These are phyloP conservation scores for Phyllotreta striolata DNA, from an alignment of 2,888 invertebrate genomes.

Conservation along the genomic window DNA sequence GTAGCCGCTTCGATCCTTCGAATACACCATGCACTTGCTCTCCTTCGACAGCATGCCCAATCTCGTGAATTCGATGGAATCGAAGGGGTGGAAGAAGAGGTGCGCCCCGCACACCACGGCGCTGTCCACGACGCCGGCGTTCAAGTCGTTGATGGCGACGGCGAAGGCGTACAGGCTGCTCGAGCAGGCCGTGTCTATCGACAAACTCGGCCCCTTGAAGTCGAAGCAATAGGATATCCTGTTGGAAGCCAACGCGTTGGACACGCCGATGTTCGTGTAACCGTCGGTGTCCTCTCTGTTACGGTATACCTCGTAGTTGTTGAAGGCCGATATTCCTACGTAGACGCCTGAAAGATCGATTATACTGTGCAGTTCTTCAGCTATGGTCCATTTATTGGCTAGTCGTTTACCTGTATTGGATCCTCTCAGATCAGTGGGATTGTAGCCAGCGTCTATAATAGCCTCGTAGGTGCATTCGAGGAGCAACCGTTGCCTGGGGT, in stretches of 20 bases:
- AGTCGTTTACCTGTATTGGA: slow-evolving; percentile 43
- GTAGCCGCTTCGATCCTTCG: slow-evolving; percentile 43
- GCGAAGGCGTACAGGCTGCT: slow-evolving; percentile 44
- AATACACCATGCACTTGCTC: slow-evolving; percentile 38
- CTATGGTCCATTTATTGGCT: background rate
- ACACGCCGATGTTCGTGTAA: slow-evolving; percentile 39
- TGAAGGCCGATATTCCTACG: slow-evolving; percentile 32
- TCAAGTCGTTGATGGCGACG: slow-evolving; percentile 44
- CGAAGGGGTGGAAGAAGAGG: slow-evolving; percentile 43
- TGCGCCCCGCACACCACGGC: slow-evolving; percentile 44
- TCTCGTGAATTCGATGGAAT: slow-evolving; percentile 42
- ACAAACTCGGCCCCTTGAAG: slow-evolving; percentile 48
- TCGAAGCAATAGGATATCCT: slow-evolving; percentile 48
- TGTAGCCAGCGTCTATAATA: slow-evolving; percentile 49
- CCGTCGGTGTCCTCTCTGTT: slow-evolving; percentile 35
- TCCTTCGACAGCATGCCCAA: slow-evolving; percentile 37
- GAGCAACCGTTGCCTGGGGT: slow-evolving; percentile 47
- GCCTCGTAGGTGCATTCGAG: slow-evolving; percentile 48
- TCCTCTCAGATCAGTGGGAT: slow-evolving; percentile 47
- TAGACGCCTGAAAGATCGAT: slow-evolving; percentile 41
- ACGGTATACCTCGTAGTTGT: slow-evolving; percentile 21
- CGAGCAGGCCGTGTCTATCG: slow-evolving; percentile 49
- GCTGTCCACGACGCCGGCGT: slow-evolving; percentile 35
- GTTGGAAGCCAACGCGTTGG: slow-evolving; percentile 42
- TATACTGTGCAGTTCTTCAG: background rate